These are phyloP conservation scores for Syngnathus floridae DNA, from an alignment of 2,113 vertebrate genomes.

Conservation along the genomic window DNA sequence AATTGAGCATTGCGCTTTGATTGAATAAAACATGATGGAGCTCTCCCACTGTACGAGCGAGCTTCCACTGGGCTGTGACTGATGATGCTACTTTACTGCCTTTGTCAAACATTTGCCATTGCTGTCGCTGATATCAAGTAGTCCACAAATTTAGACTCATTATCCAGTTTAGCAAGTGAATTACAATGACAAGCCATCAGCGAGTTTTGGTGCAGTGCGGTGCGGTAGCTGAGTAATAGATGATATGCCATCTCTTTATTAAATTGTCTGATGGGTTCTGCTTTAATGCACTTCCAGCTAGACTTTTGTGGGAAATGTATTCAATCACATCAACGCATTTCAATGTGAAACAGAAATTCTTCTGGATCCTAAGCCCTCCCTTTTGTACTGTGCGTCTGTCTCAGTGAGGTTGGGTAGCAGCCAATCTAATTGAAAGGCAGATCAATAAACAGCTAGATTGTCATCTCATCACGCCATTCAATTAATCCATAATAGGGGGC, in stretches of 20 bases:
- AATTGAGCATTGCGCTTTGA: slow-evolving; percentile 69
- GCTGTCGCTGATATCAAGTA: slow-evolving; percentile 61
- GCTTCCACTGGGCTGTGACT: slow-evolving; percentile 68
- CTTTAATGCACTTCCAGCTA: too few species aligned
- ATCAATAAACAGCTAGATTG: slow-evolving; percentile 74
- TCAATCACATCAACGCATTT: too few species aligned
- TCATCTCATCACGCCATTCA: slow-evolving; percentile 67
- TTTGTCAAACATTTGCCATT: slow-evolving; percentile 67
- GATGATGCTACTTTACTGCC: slow-evolving; percentile 64
- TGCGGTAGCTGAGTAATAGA: slow-evolving; percentile 50
- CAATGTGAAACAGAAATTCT: not conserved
- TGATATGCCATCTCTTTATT: slow-evolving; percentile 25
- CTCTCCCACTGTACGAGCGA: slow-evolving; percentile 62
- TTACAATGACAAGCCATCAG: slow-evolving; percentile 57
- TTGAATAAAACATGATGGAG: slow-evolving; percentile 77
- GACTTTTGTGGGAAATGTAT: slow-evolving; percentile 21
- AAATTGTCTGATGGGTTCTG: too few species aligned
- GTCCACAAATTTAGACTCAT: slow-evolving; percentile 70
- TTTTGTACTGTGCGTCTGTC: slow-evolving; percentile 28
- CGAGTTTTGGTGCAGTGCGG: slow-evolving; percentile 36
- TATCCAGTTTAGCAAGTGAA: slow-evolving; percentile 65
- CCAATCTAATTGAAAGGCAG: slow-evolving; percentile 68
- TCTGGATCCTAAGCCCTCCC: slow-evolving; percentile 1
- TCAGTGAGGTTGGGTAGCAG: slow-evolving; percentile 52
- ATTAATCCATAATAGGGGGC: slow-evolving; percentile 73